phyloP scores from a whole-genome alignment of 2,797 vertebrate species.

The Gastrophryne carolinensis region DNA sequence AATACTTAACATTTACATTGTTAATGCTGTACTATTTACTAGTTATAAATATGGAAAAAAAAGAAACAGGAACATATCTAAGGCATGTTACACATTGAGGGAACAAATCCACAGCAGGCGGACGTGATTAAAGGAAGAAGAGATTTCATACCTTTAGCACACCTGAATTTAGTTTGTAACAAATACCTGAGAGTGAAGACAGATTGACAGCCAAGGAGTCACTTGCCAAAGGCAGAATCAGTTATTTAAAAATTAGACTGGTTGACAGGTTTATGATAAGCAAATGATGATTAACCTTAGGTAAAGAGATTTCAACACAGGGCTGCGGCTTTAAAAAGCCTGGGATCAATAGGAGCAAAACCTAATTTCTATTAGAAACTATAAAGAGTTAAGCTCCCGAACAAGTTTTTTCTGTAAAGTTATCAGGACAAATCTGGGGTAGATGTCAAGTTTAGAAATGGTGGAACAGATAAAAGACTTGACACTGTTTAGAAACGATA shows the following conservation, averaged over 20 bases:
- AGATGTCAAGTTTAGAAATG: conserved; percentile 68
- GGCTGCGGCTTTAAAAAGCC: conserved; percentile 65
- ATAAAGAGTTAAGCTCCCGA: conserved; percentile 65
- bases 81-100: background rate
- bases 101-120: background rate
- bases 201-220: conserved; percentile 76
- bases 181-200: conserved; percentile 68
- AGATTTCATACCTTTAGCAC: conserved; percentile 61
- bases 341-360: conserved; percentile 66
- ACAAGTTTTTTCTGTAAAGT: conserved; percentile 60
- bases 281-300: conserved; percentile 70
- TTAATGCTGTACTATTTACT: background rate
- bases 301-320: conserved; percentile 77
- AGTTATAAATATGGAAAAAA: background rate
- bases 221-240: conserved; percentile 74
- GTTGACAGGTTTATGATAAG: conserved; percentile 75
- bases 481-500: conserved; percentile 55
- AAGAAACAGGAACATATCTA: background rate
- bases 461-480: conserved; percentile 63
- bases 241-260: conserved; percentile 76
- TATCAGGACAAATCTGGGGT: conserved; percentile 64
- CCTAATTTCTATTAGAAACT: conserved; percentile 61
- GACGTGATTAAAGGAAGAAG: conserved; percentile 18
- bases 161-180: conserved; percentile 70
- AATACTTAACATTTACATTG: background rate